Base-by-base conservation (phyloP, 2,797 vertebrate species). In the Epinephelus awoara region DNA sequence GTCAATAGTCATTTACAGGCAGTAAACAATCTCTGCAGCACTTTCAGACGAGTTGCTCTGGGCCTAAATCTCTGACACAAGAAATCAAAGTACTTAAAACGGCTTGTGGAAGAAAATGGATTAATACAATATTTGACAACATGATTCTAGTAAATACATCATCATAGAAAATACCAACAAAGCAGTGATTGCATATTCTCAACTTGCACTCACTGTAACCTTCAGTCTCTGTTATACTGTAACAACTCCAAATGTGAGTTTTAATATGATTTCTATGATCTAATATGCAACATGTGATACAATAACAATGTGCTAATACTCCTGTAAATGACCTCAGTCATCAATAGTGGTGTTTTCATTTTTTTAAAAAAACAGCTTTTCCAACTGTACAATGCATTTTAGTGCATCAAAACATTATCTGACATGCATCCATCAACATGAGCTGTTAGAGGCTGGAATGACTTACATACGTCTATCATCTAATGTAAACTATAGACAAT, bases 401-500 rank as follows among this genome's bases (percentile, higher is more conserved):
- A 89, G 85, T 92, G 89, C 85, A 89, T 89, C 49, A 84, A 89
- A 89, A 83, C 34, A 58, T 82, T 10, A 70, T 77, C 70, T 15
- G 73, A 89, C 85, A 88, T 85, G 79, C 78, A 84, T 78, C 50
- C 65, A 81, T 85, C 29, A 49, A 83, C 74, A 80, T 46, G 62
- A 34, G 29, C 38, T 79, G 81, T 91, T 85, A 86, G 23, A 70
- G 72, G 72, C 49, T 88, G 90, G 91, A 92, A 91, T 92, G 89
- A 80, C 59, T 80, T 75, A 83, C 75, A 75, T 68, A 85, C 8
- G 21, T 54, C 70, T 85, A 79, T 17, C 38, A 67, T 82, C 69
- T 83, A 78, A 75, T 77, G 90, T 92, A 93, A 94, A 94, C 90
- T 82, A 89, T 74, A 79, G 79, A 84, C 83, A 85, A 81, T 70